Evolutionary conservation across 2,797 vertebrate genomes (phyloP).

Genomic region (Melanotaenia maccullochi): DNA sequence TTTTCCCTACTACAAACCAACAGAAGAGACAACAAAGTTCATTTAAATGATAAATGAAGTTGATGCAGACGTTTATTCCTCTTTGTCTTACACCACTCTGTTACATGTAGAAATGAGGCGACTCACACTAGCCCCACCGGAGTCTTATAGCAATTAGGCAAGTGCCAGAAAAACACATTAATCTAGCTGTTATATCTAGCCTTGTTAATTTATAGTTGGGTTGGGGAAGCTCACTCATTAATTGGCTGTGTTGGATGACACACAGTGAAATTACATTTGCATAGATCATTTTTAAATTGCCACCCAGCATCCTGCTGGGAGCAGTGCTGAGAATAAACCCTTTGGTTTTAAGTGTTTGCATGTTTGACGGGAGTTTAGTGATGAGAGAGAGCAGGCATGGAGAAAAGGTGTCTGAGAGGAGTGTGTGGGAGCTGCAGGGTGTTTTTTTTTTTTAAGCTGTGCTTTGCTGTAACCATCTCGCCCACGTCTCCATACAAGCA

Average conservation of each 20-base stretch:
- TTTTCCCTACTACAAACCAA: conserved; percentile 45
- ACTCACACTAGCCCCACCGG: conserved; percentile 72
- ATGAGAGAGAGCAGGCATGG: conserved; percentile 42
- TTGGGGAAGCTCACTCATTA: conserved; percentile 83
- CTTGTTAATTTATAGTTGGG: conserved; percentile 82
- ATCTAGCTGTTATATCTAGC: conserved; percentile 85
- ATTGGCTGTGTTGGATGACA: conserved; percentile 83
- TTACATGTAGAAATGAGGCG: conserved; percentile 70
- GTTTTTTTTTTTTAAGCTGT: conserved; percentile 43
- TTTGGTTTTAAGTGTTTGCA: conserved; percentile 71
- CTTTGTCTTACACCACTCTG: conserved; percentile 61
- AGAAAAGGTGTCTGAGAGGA: conserved; percentile 54
- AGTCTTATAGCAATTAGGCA: conserved; percentile 82
- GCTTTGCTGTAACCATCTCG: conserved; percentile 56
- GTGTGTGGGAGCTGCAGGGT: conserved; percentile 40
- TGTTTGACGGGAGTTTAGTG: conserved; percentile 58
- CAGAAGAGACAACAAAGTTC: conserved; percentile 57
- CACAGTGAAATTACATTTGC: conserved; percentile 83
- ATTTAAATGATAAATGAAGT: conserved; percentile 66
- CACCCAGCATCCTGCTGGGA: conserved; percentile 75
- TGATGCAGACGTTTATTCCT: conserved; percentile 54
- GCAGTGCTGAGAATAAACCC: conserved; percentile 66
- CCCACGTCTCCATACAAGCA: conserved; percentile 66
- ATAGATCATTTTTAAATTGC: conserved; percentile 84
- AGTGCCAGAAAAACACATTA: conserved; percentile 85